Evolutionary conservation across 2,888 invertebrate genomes (phyloP).

Genomic region (Tenthredo notha): DNA sequence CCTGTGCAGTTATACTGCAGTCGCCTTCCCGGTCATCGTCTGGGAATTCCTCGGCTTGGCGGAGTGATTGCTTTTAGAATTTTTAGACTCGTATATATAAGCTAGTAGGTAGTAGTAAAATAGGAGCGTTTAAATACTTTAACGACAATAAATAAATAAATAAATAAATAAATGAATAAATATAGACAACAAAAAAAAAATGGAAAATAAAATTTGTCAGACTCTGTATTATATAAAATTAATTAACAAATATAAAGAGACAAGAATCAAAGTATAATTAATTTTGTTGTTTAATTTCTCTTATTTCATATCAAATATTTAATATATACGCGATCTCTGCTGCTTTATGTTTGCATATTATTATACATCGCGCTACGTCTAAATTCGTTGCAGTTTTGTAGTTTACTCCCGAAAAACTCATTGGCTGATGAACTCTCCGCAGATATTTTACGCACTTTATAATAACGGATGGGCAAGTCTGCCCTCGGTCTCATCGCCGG

Average conservation of each 20-base stretch:
- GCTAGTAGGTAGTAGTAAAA: too few relatives aligned
- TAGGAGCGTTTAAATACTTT: neutral
- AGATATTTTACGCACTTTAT: constrained; percentile 22
- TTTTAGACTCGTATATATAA: neutral
- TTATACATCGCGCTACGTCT: too few relatives aligned
- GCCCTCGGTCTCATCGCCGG: constrained; percentile 32
- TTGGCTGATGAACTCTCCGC: neutral
- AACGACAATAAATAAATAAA: neutral
- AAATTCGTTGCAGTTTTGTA: too few relatives aligned
- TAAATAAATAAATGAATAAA: neutral
- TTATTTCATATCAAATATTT: too few relatives aligned
- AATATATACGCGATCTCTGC: too few relatives aligned
- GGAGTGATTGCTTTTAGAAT: constrained; percentile 36
- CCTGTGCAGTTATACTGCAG: neutral
- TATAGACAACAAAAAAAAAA: neutral
- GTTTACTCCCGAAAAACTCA: neutral
- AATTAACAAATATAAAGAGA: neutral
- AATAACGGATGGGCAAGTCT: constrained; percentile 36
- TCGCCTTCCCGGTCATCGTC: constrained; percentile 33
- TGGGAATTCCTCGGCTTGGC: constrained; percentile 31
- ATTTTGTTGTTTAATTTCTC: neutral
- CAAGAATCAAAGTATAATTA: neutral
- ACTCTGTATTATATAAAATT: neutral
- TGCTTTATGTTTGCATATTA: too few relatives aligned
- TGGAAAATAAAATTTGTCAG: too few relatives aligned